Evolutionary conservation across 37 sponge, comb jelly and placozoan genomes (phyloP), one percentile per base, ranked within the genome.

Genomic region (Haliclona indistincta): DNA sequence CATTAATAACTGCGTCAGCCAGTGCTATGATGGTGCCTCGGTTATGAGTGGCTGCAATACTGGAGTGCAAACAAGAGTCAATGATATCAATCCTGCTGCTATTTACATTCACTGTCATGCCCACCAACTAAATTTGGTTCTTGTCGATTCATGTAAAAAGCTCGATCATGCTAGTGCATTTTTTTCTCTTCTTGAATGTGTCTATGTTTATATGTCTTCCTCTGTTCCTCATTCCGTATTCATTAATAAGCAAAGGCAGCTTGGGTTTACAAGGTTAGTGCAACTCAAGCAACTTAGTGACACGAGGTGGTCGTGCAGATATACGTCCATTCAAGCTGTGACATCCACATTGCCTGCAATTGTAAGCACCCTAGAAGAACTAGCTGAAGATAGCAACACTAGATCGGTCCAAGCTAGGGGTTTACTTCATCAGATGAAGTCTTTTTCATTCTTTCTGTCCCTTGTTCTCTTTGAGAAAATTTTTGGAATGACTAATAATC

Each of bases 271-370:
- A 4, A 68, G 51, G 32, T 11, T 45, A 68, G 51, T 68, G 4
- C 47, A 23, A 29, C 29, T 43, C 11, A 68, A 68, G 29, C n/a
- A n/a, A n/a, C n/a, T n/a, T n/a, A n/a, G n/a, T n/a, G n/a, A n/a
- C n/a, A n/a, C n/a, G n/a, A n/a, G 70, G 29, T 68, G 70, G 70
- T 41, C 70, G 4, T 68, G 70, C 51, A 49, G 52, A 49, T 49
- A 49, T 49, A 17, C 15, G 10, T 44, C 51, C 29, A 65, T 65
- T 36, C 32, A 65, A 34, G 67, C 67, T 26, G 38, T 35, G 11
- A 43, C 11, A 10, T 4, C 51, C 11, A 8, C 70, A 28, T 43
- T 68, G 29, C 11, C n/a, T 10, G 70, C 70, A 34, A 23, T 41
- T 23, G 4, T 41, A 5, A 10, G 11, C 7, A 41, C 70, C 7